A percentile compares a stretch with the other conserved stretches of the same genome.
phyloP scores from a whole-genome alignment of 2,113 vertebrate species.

The Lepus europaeus region DNA sequence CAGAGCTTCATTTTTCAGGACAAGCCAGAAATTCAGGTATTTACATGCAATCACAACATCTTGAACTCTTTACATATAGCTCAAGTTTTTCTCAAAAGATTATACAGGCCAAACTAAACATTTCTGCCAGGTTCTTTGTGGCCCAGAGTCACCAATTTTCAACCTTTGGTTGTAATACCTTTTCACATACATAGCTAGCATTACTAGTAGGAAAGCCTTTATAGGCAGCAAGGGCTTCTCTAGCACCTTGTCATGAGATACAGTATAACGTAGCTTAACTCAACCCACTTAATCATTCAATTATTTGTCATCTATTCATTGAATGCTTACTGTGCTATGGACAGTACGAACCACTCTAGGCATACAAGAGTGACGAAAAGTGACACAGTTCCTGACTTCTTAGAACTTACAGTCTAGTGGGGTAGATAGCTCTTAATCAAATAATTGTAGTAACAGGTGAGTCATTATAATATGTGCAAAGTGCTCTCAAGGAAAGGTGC shows the following conservation, averaged over 20 bases:
- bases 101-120: background rate
- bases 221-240: background rate
- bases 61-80: slow-evolving; percentile 30
- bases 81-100: background rate
- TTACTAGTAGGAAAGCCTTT: slow-evolving; percentile 5
- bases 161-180: background rate
- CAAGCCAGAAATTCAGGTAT: slow-evolving; percentile 61
- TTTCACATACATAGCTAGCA: background rate
- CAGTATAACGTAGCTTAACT: background rate
- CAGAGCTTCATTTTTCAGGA: background rate
- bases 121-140: background rate
- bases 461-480: slow-evolving; percentile 47
- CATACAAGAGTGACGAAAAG: slow-evolving; percentile 17
- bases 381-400: background rate
- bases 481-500: background rate
- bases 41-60: slow-evolving; percentile 42
- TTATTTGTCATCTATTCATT: slow-evolving; percentile 15
- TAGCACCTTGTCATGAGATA: background rate
- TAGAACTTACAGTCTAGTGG: background rate
- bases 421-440: slow-evolving; percentile 41
- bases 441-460: background rate
- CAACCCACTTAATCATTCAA: background rate
- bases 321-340: background rate
- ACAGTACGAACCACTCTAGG: background rate
- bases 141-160: background rate